phyloP scores from a whole-genome alignment of 2,888 invertebrate species.

The Dasypolia templi region DNA sequence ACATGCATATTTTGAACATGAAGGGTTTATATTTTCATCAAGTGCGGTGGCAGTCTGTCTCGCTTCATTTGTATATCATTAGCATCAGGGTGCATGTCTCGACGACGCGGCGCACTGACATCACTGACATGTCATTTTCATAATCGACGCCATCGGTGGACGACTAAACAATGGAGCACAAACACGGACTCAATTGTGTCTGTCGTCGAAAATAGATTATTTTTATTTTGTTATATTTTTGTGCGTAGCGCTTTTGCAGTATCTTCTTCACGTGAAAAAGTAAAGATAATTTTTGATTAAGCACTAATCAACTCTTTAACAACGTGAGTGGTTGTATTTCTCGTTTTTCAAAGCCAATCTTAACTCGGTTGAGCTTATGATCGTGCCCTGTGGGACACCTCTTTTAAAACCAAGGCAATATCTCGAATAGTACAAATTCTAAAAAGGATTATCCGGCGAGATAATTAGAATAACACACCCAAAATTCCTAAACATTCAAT shows the following conservation, averaged over 20 bases:
- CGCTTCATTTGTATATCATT: conserved; percentile 82
- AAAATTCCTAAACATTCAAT: conserved; percentile 24
- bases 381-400: conserved; percentile 3
- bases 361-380: background rate
- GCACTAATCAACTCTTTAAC: background rate
- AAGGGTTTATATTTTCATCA: conserved; percentile 58
- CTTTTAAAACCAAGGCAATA: background rate
- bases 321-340: background rate
- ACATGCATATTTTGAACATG: conserved; percentile 24
- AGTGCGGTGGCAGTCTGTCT: conserved; percentile 68
- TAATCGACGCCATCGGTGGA: conserved; percentile 77
- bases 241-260: conserved; percentile 8
- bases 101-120: conserved; percentile 65
- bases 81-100: conserved; percentile 69
- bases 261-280: background rate
- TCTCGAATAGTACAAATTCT: background rate
- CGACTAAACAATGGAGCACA: conserved; percentile 56
- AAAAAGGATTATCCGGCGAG: background rate
- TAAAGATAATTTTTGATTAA: background rate
- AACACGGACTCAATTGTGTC: conserved; percentile 42
- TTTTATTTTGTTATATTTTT: conserved; percentile 15
- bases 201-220: conserved; percentile 11
- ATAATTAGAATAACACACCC: background rate
- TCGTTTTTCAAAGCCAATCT: background rate
- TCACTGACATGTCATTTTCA: conserved; percentile 81